Evolutionary conservation across 2,888 invertebrate genomes (phyloP).

Genomic region (Xanthorhoe designata): DNA sequence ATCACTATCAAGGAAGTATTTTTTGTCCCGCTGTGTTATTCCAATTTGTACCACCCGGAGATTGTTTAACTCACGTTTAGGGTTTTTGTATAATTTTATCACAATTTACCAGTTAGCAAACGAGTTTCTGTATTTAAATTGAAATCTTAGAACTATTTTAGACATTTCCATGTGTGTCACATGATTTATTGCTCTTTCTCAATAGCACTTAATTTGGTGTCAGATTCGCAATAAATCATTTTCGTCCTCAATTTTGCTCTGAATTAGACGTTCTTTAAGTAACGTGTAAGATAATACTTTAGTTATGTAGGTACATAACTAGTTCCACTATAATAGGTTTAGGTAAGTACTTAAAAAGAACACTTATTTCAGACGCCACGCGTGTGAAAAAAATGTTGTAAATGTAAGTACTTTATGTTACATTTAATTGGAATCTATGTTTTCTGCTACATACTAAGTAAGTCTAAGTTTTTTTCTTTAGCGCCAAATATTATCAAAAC

Average conservation of each 20-base stretch:
- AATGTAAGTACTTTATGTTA: too few relatives aligned
- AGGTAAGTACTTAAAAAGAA: constrained; percentile 1
- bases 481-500: background rate
- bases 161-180: background rate
- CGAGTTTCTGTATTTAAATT: background rate
- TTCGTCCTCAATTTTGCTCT: background rate
- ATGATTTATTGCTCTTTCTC: background rate
- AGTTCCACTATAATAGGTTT: constrained; percentile 18
- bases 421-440: background rate
- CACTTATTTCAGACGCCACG: background rate
- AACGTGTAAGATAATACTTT: background rate
- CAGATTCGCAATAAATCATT: background rate
- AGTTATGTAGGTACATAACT: constrained; percentile 11
- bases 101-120: background rate
- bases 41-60: background rate
- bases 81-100: background rate
- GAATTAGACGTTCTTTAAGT: background rate
- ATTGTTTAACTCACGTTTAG: background rate
- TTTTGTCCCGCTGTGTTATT: background rate
- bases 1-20: background rate
- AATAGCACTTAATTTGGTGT: background rate
- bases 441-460: background rate
- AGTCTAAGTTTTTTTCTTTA: background rate
- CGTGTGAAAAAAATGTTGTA: too few relatives aligned
- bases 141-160: background rate